Base-by-base conservation (phyloP, 92 coral and sea anemone species). In the Palythoa caribaeorum region DNA sequence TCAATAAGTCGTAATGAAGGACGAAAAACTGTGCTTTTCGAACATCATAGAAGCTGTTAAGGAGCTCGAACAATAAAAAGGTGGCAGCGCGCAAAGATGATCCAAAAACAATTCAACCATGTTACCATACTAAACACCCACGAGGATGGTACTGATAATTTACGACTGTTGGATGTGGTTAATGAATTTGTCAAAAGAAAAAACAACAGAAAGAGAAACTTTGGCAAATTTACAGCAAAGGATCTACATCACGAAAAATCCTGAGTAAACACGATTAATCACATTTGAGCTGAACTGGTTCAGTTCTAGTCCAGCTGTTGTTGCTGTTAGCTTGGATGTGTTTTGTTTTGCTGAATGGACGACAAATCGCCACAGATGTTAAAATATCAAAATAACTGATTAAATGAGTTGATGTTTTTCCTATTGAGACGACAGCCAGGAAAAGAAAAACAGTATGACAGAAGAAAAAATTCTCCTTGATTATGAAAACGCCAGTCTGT, bases 11-110 rank as follows among this genome's bases (percentile, higher is more conserved):
- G 20, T 90, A 53, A 79, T 57, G 74, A 87, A 90, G 35, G 88
- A 63, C 15, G 38, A 62, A 59, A 68, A 87, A 52, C 39, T 59
- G 53, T 85, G 87, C n/a, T 92, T 89, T 86, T n/a, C 90, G 12
- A 87, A 86, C 66, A 89, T 85, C 52, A 35, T 73, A 37, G 53
- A 37, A 0, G 57, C 52, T 38, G 90, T 90, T 55, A 71, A 90
- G 78, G 74, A 69, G 38, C 71, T 92, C 72, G 17, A 87, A 69
- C 88, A 66, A 52, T 91, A 15, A 87, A 91, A 88, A 89, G 90
- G 48, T 89, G 89, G 92, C 87, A 86, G 71, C 87, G 92, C n/a
- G 87, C 94, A 86, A 73, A 71, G 78, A 89, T 89, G 94, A 84
- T 39, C 53, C 94, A 85, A 76, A 70, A 90, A 87, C 66, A 89